Base-by-base conservation (phyloP, 2,113 vertebrate genomes). In the Uria aalge region DNA sequence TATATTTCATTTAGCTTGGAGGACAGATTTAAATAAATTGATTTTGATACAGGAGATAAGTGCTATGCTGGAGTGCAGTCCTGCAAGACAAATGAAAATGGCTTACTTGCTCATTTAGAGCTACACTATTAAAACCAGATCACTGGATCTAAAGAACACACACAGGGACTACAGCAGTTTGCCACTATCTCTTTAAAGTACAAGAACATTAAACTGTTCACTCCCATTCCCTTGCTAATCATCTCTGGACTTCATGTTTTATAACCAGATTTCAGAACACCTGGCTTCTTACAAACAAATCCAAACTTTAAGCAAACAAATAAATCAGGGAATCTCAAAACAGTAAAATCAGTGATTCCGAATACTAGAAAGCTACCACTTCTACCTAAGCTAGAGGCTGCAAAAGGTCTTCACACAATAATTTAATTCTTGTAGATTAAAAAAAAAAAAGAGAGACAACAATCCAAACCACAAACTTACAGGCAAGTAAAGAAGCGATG, bases 401-500 rank as follows among this genome's bases (percentile, higher is more conserved):
- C 59, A 55, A 45, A 40, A 71, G 2, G 2, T 12, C 27, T 69
- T 63, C 56, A 24, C 13, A 26, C 24, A 68, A 14, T 19, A 22
- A 66, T 22, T 62, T 21, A 3, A 56, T 22, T 64, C 6, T 24
- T 36, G 22, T 11, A 50, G 36, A 72, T 76, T 19, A 6, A 3
- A 60, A 43, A 38, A 38, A 40, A 36, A 32, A 12, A 8, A 27
- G 2, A 9, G 50, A 4, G 5, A 47, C 29, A 57, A 29, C 17
- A 15, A 74, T 64, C 8, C 32, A 71, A 57, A 5, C 3, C 11
- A 60, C 52, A 67, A 16, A 98, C 98, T 98, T 95, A 99, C 99
- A 95, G 98, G 97, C 82, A 99, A 95, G 66, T 98, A 98, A 41
- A 99, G 97, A 52, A 99, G 98, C 67, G 99, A 98, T 5, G 99